These are phyloP conservation scores for Barnardius zonarius DNA, from an alignment of 2,113 vertebrate genomes.

Conservation along the genomic window DNA sequence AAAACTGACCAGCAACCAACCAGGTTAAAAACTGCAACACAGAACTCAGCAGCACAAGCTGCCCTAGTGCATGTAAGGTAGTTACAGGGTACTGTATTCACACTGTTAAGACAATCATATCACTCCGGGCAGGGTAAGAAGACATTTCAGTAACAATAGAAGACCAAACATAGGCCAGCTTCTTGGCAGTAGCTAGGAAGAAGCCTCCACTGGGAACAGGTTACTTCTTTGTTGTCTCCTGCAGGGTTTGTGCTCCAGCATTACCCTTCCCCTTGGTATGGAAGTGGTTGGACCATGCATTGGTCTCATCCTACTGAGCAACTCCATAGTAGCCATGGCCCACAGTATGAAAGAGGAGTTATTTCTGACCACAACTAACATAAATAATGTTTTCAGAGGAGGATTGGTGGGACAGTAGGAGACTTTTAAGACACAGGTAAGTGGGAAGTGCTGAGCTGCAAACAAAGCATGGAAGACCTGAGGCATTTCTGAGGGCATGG, in stretches of 20 bases:
- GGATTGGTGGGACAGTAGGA: neutral
- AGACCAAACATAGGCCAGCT: neutral
- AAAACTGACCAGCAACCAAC: neutral
- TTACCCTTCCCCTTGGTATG: neutral
- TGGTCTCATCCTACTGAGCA: neutral
- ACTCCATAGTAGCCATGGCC: neutral
- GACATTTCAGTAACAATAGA: neutral
- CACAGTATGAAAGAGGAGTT: neutral
- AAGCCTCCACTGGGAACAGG: neutral
- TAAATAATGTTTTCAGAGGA: neutral
- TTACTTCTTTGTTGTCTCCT: neutral
- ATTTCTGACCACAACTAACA: neutral
- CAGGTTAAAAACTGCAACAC: neutral
- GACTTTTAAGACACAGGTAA: neutral
- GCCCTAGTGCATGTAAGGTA: neutral
- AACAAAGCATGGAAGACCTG: neutral
- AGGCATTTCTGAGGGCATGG: neutral
- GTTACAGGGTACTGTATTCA: neutral
- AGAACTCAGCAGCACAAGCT: accelerated
- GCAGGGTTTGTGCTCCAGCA: neutral
- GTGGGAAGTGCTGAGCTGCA: neutral
- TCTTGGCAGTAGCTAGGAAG: neutral
- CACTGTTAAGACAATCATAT: neutral
- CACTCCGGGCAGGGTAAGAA: neutral
- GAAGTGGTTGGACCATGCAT: neutral